A percentile compares a stretch with the other conserved stretches of the same genome.
These are phyloP conservation scores for Pseudococcus viburni DNA, from an alignment of 2,888 invertebrate species.

Conservation along the genomic window DNA sequence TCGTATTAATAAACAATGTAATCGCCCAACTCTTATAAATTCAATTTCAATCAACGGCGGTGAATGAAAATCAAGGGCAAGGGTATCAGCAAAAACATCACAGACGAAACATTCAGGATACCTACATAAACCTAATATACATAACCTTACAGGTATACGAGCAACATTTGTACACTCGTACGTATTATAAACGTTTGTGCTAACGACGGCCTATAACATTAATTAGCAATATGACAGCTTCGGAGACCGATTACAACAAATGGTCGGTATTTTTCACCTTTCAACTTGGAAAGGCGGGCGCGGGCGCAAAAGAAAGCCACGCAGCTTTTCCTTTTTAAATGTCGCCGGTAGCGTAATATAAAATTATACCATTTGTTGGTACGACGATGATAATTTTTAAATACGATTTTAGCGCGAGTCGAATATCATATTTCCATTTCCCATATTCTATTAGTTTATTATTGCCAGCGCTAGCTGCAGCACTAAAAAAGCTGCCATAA, in stretches of 20 bases:
- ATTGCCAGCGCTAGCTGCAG: not conserved
- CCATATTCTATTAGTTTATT: constrained; percentile 52
- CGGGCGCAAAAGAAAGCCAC: constrained; percentile 29
- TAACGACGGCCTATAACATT: constrained; percentile 12
- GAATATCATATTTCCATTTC: constrained; percentile 28
- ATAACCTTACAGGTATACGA: not conserved
- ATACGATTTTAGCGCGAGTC: constrained; percentile 45
- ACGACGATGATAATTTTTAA: constrained; percentile 13
- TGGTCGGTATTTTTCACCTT: not conserved
- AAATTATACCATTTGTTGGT: constrained; percentile 21
- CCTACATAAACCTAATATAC: too few relatives aligned
- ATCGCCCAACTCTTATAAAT: too few relatives aligned
- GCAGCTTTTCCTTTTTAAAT: constrained; percentile 15
- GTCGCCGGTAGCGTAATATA: constrained; percentile 42
- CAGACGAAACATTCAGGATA: too few relatives aligned
- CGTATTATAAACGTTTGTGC: not conserved
- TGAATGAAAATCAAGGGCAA: not conserved
- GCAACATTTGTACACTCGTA: not conserved
- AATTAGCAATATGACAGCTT: constrained; percentile 12
- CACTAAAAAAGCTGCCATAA: not conserved
- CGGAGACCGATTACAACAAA: not conserved
- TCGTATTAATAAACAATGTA: too few relatives aligned
- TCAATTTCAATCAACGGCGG: too few relatives aligned
- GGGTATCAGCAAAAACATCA: too few relatives aligned
- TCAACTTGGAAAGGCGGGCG: not conserved